Evolutionary conservation across 1,140 invertebrate genomes (phyloP), one percentile per base, ranked within the genome.

Genomic region (Anastatus disparis): DNA sequence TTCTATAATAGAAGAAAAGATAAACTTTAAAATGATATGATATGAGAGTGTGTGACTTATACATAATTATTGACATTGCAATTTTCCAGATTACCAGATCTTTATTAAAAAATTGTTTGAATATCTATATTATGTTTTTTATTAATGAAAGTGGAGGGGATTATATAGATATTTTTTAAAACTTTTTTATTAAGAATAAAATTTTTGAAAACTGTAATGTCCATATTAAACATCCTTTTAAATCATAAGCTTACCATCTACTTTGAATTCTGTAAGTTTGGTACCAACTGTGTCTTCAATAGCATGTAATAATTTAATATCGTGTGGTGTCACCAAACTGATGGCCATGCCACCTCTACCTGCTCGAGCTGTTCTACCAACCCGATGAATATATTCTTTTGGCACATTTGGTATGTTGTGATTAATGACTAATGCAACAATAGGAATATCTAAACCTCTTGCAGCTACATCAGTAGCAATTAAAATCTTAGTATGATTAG

Each of bases 381-480:
- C 97, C 76, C 98, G 89, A 86, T 99, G 98, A 77, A 99, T 93
- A 84, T 99, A 99, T 78, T 97, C 95, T 80, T 96, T 97, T 1
- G 94, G 91, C 71, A 93, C 89, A 65, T 92, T 91, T 0, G 97
- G 97, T 74, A 99, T 89, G 76, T 93, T 93, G 81, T 98, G 95
- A 87, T 99, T 99, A 0, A 99, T 90, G 0, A 99, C 94, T 68
- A 99, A 86, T 81, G 97, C 90, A 3, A 99, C 96, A 61, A 92
- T 89, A 3, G 93, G 93, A 80, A 97, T 95, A 77, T 96, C 94
- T 22, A 97, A 84, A 76, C 97, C 97, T 87, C 97, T 89, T 73
- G 96, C 95, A 0, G 97, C 97, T 0, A 99, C 95, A 88, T 99
- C 96, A 22, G 98, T 99, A 4, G 97, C 96, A 63, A 99, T 93